Evolutionary conservation across 2,888 invertebrate genomes (phyloP).

Genomic region (Entomobrya multifasciata): DNA sequence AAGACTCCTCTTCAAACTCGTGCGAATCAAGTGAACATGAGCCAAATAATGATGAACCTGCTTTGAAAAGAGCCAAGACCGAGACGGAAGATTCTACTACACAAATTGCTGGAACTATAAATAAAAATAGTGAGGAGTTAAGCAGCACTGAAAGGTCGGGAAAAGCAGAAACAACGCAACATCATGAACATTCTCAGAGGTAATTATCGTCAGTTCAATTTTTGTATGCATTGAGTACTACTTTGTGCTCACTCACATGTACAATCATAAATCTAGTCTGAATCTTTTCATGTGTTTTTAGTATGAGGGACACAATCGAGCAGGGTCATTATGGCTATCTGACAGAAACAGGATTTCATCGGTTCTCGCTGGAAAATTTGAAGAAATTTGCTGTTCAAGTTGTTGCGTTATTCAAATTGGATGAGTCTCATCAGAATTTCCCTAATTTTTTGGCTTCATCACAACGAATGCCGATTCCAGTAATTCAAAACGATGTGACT

Average conservation of each 20-base stretch:
- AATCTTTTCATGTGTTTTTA: too few relatives aligned
- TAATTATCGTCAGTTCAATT: neutral
- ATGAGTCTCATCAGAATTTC: slow-evolving; percentile 1
- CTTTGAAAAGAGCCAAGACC: too few relatives aligned
- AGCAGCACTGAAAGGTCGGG: too few relatives aligned
- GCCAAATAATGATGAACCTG: too few relatives aligned
- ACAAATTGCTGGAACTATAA: too few relatives aligned
- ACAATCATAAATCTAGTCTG: too few relatives aligned
- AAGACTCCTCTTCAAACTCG: too few relatives aligned
- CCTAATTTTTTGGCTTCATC: neutral
- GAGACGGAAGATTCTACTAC: too few relatives aligned
- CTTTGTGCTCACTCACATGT: too few relatives aligned
- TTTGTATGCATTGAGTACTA: neutral
- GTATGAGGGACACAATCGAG: slow-evolving; percentile 13
- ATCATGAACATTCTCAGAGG: neutral
- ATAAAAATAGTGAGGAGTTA: too few relatives aligned
- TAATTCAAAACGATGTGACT: slow-evolving; percentile 28
- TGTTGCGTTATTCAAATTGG: slow-evolving; percentile 45
- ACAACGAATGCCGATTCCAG: neutral
- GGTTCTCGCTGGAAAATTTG: slow-evolving; percentile 4
- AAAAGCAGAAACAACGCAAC: too few relatives aligned
- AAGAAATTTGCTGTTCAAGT: slow-evolving; percentile 56
- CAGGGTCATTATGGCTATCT: slow-evolving; percentile 46
- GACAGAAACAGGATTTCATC: slow-evolving; percentile 24
- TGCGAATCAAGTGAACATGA: too few relatives aligned